Evolutionary conservation across 2,797 vertebrate species (phyloP).

Genomic region (Meda fulgida): DNA sequence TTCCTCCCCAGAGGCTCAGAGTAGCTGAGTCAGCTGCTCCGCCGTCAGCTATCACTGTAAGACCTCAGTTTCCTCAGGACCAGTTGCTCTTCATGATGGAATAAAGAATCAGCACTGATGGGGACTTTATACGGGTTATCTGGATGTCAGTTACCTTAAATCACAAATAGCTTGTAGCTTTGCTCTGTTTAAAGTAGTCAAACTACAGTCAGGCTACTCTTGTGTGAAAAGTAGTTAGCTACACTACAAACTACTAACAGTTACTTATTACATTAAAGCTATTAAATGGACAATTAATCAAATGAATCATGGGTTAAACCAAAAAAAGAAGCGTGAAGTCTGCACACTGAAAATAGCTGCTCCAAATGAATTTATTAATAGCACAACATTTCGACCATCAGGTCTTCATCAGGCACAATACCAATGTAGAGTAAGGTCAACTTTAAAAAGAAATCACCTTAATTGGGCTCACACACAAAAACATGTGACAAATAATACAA

Average conservation of each 20-base stretch:
- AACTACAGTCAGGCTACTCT: not conserved
- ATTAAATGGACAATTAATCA: not conserved
- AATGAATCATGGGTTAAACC: too few relatives aligned
- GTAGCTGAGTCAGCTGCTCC: conserved; percentile 6
- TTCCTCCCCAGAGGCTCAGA: not conserved
- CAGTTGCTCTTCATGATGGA: conserved; percentile 9
- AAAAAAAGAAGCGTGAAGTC: too few relatives aligned
- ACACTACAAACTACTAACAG: not conserved
- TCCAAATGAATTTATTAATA: too few relatives aligned
- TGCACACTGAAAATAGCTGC: too few relatives aligned
- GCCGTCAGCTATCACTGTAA: conserved; percentile 32
- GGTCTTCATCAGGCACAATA: too few relatives aligned
- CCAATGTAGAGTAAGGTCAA: too few relatives aligned
- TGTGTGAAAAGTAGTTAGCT: not conserved
- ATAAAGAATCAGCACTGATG: conserved; percentile 4
- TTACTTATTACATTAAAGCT: not conserved
- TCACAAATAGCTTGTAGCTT: not conserved
- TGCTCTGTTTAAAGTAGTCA: not conserved
- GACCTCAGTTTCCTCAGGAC: conserved; percentile 1
- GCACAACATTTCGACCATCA: too few relatives aligned
- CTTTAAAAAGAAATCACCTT: too few relatives aligned
- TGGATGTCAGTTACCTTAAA: not conserved
- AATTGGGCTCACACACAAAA: too few relatives aligned
- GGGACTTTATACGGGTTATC: not conserved
- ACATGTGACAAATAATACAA: too few relatives aligned